Base-by-base conservation (phyloP, 2,113 vertebrate genomes). In the Epinephelus lanceolatus region DNA sequence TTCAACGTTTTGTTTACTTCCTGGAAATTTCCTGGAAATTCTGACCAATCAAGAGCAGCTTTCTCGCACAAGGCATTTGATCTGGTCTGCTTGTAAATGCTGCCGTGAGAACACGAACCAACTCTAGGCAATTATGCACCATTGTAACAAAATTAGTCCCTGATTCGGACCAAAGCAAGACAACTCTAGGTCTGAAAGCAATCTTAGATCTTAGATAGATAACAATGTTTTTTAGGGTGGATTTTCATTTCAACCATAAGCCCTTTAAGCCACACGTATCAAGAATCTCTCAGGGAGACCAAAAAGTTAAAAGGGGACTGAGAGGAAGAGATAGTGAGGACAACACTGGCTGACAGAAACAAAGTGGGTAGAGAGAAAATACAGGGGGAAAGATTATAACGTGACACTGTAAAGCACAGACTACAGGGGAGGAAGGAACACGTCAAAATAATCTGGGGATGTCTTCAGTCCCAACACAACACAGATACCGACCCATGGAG, bases 401-500 rank as follows among this genome's bases (percentile, higher is more conserved):
- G 25, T 78, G 76, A 87, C 83, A 91, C 79, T 57, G 70, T 68
- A 63, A 70, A 90, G 27, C 83, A 92, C 86, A 91, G 72, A 90
- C 73, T 80, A 68, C 42, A 65, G 71, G 69, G 80, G 83, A 79
- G 85, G 76, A 84, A 80, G 81, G 83, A 68, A 66, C 87, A 88
- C 0, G 86, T 91, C 80, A 89, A 76, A 89, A 76, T 73, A 77
- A 86, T 85, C 47, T 63, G 40, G 71, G 74, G 73, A 88, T 25
- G 84, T 66, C 83, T 86, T 87, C 61, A 53, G 53, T 84, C 63
- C 89, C 81, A 89, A 83, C 78, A 87, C 80, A 81, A 94, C 84
- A 94, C 62, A 86, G 81, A 93, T 91, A 93, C 93, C 79, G 80
- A 94, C 92, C 92, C 90, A 92, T 80, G 67, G 87, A 78, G 75